These are phyloP conservation scores for Bombus haemorrhoidalis DNA, from an alignment of 1,140 invertebrate species.

Conservation along the genomic window DNA sequence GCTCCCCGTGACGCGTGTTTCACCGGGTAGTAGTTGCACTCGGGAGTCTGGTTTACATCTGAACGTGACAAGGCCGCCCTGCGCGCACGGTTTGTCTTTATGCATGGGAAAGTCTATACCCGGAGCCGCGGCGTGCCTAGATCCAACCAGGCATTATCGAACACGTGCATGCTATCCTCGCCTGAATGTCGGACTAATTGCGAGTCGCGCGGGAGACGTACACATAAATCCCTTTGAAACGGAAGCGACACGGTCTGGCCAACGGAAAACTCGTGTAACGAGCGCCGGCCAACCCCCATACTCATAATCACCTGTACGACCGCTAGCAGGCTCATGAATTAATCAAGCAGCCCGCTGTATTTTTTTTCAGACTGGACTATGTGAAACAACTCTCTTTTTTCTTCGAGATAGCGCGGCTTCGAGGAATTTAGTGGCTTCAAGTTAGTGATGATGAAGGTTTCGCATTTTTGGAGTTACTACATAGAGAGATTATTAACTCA, in stretches of 20 bases:
- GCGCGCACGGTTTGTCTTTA: slow-evolving; percentile 76
- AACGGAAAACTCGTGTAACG: slow-evolving; percentile 60
- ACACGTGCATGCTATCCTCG: slow-evolving; percentile 52
- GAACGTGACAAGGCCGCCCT: slow-evolving; percentile 78
- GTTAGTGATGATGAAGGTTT: not conserved
- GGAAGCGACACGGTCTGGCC: slow-evolving; percentile 37
- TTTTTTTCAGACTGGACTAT: not conserved
- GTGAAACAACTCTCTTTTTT: not conserved
- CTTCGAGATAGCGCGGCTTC: not conserved
- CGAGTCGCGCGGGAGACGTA: slow-evolving; percentile 44
- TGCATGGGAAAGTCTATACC: slow-evolving; percentile 75
- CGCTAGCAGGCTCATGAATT: slow-evolving; percentile 7
- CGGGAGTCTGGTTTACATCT: slow-evolving; percentile 74
- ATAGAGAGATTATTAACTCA: no score
- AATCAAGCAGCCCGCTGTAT: slow-evolving; percentile 32
- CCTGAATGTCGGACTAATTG: slow-evolving; percentile 68
- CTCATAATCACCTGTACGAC: slow-evolving; percentile 44
- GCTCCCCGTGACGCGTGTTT: slow-evolving; percentile 74
- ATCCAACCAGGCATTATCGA: slow-evolving; percentile 63
- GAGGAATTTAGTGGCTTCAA: not conserved
- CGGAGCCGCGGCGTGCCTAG: slow-evolving; percentile 37
- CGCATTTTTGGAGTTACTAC: not conserved
- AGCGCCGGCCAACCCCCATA: slow-evolving; percentile 26
- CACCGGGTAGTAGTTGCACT: slow-evolving; percentile 67
- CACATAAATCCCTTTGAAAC: slow-evolving; percentile 57